Evolutionary conservation across 1,140 invertebrate species (phyloP), one percentile per base, ranked within the genome.

Genomic region (Drosophila takahashii): DNA sequence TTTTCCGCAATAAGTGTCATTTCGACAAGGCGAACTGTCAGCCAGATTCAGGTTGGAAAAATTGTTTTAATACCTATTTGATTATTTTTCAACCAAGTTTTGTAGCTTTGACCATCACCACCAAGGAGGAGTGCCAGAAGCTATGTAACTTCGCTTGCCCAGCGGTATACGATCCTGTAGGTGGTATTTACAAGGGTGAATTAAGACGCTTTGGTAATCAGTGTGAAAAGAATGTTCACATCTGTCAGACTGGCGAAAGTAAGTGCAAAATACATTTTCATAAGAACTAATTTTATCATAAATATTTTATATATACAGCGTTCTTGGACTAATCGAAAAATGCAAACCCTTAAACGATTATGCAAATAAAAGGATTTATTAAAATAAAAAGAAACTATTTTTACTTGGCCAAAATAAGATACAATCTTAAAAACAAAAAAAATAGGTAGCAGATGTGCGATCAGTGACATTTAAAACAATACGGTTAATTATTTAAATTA

Each of bases 1-100:
- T 87, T 0, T 86, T 87, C 18, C 81, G 81, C 1, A 86, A 86
- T 27, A 78, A 78, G 16, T 86, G 81, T 26, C 79, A 39, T 27
- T 86, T 87, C 9, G 61, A 78, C 13, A 71, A 87, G 42, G 78
- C 26, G 7, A 86, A 86, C 45, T 81, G 78, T 7, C 16, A 45
- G 2, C 37, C 13, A 18, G 9, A 11, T 16, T 4, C 9, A 10
- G 41, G 41, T 44, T 16, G 15, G 0, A 18, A 1, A 1, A 5
- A 18, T 18, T 34, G 18, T 27, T 11, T 11, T 2, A 9, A 2
- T 16, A 45, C 27, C 0, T 9, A 1, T 4, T 1, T 9, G 13
- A 44, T 34, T 1, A 5, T 10, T 44, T 44, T 4, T 4, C 10
- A 10, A 44, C 1, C 9, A 44, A 44, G 15, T 18, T 11, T 54